Evolutionary conservation across 2,888 invertebrate species (phyloP).

Genomic region (Pecten maximus): DNA sequence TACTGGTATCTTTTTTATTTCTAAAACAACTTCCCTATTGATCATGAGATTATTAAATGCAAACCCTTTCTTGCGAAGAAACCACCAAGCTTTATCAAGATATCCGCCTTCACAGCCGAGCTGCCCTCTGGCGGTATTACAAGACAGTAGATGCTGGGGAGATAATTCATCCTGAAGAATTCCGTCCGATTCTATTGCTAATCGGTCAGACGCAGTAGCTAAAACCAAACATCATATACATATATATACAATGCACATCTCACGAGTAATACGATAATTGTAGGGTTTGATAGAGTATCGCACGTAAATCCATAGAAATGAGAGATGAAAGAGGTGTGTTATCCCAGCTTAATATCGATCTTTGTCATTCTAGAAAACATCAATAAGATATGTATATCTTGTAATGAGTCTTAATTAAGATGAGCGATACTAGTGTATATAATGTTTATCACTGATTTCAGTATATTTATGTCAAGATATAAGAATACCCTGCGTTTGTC

Average conservation of each 20-base stretch:
- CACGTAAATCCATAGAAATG: no score
- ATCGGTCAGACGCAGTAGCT: conserved; percentile 84
- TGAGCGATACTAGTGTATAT: not conserved
- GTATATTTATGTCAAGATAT: not conserved
- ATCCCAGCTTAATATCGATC: no score
- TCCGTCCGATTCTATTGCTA: conserved; percentile 93
- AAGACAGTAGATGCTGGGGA: conserved; percentile 93
- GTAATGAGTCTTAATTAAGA: no score
- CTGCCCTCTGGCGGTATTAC: conserved; percentile 86
- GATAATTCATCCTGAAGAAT: conserved; percentile 87
- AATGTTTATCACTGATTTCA: not conserved
- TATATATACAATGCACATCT: no score
- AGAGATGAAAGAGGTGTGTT: no score
- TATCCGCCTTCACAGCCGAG: conserved; percentile 94
- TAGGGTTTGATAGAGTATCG: no score
- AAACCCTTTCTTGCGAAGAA: conserved; percentile 88
- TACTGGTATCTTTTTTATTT: no score
- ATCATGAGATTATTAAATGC: not conserved
- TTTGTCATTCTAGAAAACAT: no score
- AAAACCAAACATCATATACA: no score
- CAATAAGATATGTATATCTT: no score
- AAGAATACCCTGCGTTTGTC: not conserved
- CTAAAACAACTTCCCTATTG: not conserved
- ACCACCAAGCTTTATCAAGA: conserved; percentile 96
- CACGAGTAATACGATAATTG: no score